Base-by-base conservation (phyloP, 2,113 vertebrate species). In the Rhombomys opimus region DNA sequence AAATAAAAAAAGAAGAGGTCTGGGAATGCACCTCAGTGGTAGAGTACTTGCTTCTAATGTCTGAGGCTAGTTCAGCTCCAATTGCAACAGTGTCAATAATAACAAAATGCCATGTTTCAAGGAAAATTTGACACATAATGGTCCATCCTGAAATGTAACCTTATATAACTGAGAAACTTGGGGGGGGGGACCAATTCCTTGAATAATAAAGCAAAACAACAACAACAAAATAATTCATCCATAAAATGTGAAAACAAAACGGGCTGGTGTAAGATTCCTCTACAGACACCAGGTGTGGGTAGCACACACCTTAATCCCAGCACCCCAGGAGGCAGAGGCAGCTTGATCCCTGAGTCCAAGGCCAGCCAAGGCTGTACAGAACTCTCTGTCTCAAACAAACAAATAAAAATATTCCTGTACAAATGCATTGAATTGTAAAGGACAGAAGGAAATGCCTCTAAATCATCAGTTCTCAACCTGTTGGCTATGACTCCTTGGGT, bases 1-100 rank as follows among this genome's bases (percentile, higher is more conserved):
- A 59, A 72, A 88, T 84, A 78, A 94, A 96, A 46, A 95, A 61
- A 82, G 78, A 81, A 88, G 59, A 94, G 86, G 17, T 25, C 50
- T 54, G 41, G 7, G 50, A 54, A 25, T n/a, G 17, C 22, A 57
- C 50, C 41, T 68, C 30, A 15, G 85, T 27, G 23, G 23, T 6
- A 73, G 87, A 30, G 23, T 20, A 23, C 22, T 57, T 54, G 22
- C 50, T 35, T 23, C 13, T 1, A 17, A 59, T 38, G 68, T 68
- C 27, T 75, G 54, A 75, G n/a, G 70, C 54, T n/a, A 30, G 25
- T 27, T 89, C 25, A 14, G 46, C 32, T 46, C 54, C n/a, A 38
- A 41, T n/a, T 57, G 27, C 52, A 57, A 72, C 27, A 67, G 50
- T 23, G 50, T 4, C 7, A 67, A 50, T 13, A 86, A 52, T 6